These are phyloP conservation scores for Apteryx mantelli DNA, from an alignment of 2,113 vertebrate species.

Conservation along the genomic window DNA sequence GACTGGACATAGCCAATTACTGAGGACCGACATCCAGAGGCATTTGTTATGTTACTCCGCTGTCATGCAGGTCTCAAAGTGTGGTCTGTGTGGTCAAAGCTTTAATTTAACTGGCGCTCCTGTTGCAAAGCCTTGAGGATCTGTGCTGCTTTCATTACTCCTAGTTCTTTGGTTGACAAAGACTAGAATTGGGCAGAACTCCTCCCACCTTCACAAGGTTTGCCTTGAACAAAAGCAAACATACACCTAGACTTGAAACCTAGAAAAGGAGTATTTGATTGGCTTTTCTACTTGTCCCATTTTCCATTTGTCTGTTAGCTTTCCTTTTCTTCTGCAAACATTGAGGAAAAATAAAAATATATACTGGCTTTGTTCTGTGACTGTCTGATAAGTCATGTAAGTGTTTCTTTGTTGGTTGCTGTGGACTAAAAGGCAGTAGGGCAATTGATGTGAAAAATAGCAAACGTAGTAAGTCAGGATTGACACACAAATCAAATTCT, in stretches of 20 bases:
- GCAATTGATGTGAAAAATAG: neutral
- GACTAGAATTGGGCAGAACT: neutral
- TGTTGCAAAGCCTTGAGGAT: neutral
- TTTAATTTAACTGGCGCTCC: neutral
- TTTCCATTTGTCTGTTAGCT: neutral
- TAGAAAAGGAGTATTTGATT: neutral
- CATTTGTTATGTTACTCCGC: neutral
- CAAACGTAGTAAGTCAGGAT: neutral
- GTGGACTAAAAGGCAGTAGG: neutral
- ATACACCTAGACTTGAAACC: neutral
- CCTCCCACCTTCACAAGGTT: neutral
- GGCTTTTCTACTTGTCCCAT: neutral
- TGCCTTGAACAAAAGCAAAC: neutral
- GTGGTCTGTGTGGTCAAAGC: neutral
- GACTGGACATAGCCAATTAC: neutral
- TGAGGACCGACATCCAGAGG: neutral
- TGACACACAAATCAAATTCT: constrained; percentile 9
- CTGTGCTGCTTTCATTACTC: neutral
- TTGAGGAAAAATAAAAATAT: neutral
- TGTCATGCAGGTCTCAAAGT: neutral
- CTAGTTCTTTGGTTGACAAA: neutral
- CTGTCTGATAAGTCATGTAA: neutral
- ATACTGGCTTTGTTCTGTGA: neutral
- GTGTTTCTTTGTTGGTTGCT: neutral
- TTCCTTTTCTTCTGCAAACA: neutral